Base-by-base conservation (phyloP, 2,797 vertebrate genomes). In the Uromys caudimaculatus region DNA sequence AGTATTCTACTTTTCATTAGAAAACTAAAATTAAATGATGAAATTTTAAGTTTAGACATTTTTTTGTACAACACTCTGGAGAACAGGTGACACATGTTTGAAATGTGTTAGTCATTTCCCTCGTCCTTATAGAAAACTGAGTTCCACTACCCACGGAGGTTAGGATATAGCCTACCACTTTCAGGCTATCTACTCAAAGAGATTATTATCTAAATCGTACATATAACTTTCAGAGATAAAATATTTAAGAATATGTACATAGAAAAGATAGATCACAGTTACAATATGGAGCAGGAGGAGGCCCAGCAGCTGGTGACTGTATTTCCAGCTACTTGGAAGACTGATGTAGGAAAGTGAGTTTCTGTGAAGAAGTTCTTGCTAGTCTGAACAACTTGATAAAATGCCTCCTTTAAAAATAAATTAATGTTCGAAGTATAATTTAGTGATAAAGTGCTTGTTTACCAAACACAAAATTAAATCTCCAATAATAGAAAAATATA, bases 291-390 rank as follows among this genome's bases (percentile, higher is more conserved):
- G 14, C 6, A 14, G 8, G n/a, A 13, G 2, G 3, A 64, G 24
- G 23, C 4, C 24, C 24, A 77, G 58, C 2, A 38, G 6, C 16
- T 19, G 1, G 12, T 16, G 41, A 3, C 24, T 41, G 5, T 56
- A 56, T 21, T 64, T 24, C 13, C 50, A 67, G 29, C 4, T 35
- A 44, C 3, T 10, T 52, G 56, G 35, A 23, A 54, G 29, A 32
- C 1, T 67, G 7, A 77, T 14, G 19, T 4, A 64, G 3, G 17
- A 35, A 16, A n/a, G 6, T 1, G 1, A 19, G 12, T 13, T 16
- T 67, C 27, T 67, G 17, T 2, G 35, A n/a, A 62, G 11, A 14
- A 67, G 27, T 14, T 67, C 4, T 13, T 64, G n/a, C 7, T 1
- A 93, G 8, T 27, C 17, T 54, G 27, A 8, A 50, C 44, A 38